These are phyloP conservation scores for Microtus ochrogaster DNA, from an alignment of 2,113 vertebrate species.

Conservation along the genomic window DNA sequence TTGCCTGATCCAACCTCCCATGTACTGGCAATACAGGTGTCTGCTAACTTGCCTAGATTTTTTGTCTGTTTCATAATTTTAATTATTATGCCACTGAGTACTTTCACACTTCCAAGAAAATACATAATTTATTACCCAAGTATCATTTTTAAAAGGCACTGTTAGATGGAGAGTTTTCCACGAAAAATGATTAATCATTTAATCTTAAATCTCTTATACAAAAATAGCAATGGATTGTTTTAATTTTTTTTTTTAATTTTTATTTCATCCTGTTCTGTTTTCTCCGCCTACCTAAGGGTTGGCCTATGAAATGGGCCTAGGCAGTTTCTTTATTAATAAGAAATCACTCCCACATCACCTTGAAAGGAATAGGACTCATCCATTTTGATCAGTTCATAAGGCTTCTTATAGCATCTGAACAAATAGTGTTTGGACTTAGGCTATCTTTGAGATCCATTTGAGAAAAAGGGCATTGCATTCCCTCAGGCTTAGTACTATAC, in stretches of 20 bases:
- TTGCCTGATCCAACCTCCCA: no score
- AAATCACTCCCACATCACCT: no score
- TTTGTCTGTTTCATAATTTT: conserved; percentile 22
- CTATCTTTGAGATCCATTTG: neutral
- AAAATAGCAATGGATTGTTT: neutral
- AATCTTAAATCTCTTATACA: conserved; percentile 32
- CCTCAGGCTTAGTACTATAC: rapidly evolving
- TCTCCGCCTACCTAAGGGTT: no score
- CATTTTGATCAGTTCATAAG: conserved; percentile 2
- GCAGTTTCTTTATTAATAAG: no score
- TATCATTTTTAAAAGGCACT: neutral
- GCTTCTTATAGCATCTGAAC: neutral
- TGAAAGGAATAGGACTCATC: neutral
- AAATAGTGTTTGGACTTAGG: neutral
- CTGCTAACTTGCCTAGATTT: neutral
- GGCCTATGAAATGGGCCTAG: no score
- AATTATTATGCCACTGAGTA: neutral
- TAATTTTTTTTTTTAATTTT: no score
- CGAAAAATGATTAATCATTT: neutral
- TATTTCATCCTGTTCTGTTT: no score
- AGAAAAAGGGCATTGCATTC: neutral
- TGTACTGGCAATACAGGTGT: neutral
- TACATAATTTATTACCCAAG: neutral
- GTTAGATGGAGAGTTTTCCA: neutral
- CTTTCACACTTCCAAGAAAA: conserved; percentile 59